phyloP scores from a whole-genome alignment of 2,113 vertebrate genomes.

The Odocoileus virginianus region DNA sequence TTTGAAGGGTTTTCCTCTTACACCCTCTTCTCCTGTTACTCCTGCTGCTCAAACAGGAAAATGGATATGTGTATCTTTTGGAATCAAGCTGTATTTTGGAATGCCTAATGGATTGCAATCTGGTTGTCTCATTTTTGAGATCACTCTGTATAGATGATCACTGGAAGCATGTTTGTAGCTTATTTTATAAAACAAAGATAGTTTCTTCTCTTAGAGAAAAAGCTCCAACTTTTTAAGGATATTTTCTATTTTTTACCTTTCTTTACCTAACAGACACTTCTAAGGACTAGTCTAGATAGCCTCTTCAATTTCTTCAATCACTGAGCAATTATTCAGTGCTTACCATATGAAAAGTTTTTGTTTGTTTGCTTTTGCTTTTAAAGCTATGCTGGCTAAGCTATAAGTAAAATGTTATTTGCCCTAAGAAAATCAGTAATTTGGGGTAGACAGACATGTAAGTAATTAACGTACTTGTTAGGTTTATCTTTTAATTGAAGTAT shows the following conservation, averaged over 20 bases:
- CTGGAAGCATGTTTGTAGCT: background rate
- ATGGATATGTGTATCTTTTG: background rate
- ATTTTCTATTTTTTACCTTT: background rate
- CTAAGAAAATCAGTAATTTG: background rate
- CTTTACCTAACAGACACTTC: background rate
- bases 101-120: background rate
- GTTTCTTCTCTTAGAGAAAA: background rate
- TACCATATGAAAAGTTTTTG: background rate
- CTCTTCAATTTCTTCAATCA: background rate
- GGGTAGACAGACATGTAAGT: background rate
- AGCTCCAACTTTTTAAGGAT: background rate
- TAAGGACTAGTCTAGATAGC: background rate
- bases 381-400: background rate
- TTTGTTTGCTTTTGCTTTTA: background rate
- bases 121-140: background rate
- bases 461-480: background rate
- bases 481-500: background rate
- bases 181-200: background rate
- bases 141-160: background rate
- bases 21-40: background rate
- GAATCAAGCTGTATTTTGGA: background rate
- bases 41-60: background rate
- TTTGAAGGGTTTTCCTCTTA: background rate
- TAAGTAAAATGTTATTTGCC: background rate
- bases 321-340: background rate